phyloP scores from a whole-genome alignment of 2,113 vertebrate genomes.

The Felis catus region F.catus_Fca126_mat1.0 CM031418.1:39638001-39638500 shows the following conservation, averaged over 20 bases:
- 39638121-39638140: neutral
- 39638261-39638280: neutral
- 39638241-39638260: neutral
- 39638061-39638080: neutral
- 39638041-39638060: neutral
- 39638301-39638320: neutral
- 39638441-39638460: neutral
- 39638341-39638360: neutral
- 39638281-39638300: neutral
- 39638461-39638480: neutral
- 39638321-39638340: neutral
- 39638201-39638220: neutral
- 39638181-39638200: neutral
- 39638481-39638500: neutral
- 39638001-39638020: neutral
- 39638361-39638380: too few species aligned
- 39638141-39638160: neutral
- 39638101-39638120: neutral
- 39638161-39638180: neutral
- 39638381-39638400: neutral
- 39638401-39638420: too few species aligned
- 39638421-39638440: neutral
- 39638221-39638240: neutral
- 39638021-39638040: neutral
- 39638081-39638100: neutral